These are phyloP conservation scores for Benthosema pterotum DNA, from an alignment of 2,797 vertebrate genomes.

Conservation along the genomic window DNA sequence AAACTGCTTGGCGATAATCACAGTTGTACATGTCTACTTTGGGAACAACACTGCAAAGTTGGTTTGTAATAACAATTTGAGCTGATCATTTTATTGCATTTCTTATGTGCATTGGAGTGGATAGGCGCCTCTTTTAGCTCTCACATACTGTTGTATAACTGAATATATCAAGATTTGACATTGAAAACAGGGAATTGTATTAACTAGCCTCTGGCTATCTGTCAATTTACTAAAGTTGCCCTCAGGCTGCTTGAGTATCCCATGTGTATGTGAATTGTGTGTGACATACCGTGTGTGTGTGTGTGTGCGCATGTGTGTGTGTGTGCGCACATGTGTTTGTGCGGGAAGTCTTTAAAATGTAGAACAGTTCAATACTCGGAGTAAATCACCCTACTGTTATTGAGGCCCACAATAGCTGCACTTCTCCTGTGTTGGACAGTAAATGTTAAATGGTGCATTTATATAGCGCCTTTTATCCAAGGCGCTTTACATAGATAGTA, in stretches of 20 bases:
- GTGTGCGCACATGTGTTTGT: too few relatives aligned
- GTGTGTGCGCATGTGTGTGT: too few relatives aligned
- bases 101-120: too few relatives aligned
- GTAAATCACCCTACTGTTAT: conserved; percentile 63
- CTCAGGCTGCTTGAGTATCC: conserved; percentile 51
- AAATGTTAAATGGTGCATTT: too few relatives aligned
- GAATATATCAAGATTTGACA: conserved; percentile 39
- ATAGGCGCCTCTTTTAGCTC: conserved; percentile 18
- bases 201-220: conserved; percentile 56
- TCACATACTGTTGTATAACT: conserved; percentile 30
- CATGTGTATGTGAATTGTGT: conserved; percentile 39
- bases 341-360: conserved; percentile 23
- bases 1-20: too few relatives aligned
- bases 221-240: conserved; percentile 50
- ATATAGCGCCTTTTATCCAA: too few relatives aligned
- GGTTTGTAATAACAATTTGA: too few relatives aligned
- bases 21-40: too few relatives aligned
- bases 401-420: conserved; percentile 4
- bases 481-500: too few relatives aligned
- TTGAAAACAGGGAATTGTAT: conserved; percentile 45
- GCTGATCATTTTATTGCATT: too few relatives aligned
- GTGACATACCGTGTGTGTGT: conserved; percentile 4
- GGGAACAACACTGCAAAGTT: too few relatives aligned
- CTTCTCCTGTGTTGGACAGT: conserved; percentile 9
- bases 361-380: conserved; percentile 42